Evolutionary conservation across 2,888 invertebrate genomes (phyloP), one percentile per base, ranked within the genome.

Genomic region (Amiota mariae): DNA sequence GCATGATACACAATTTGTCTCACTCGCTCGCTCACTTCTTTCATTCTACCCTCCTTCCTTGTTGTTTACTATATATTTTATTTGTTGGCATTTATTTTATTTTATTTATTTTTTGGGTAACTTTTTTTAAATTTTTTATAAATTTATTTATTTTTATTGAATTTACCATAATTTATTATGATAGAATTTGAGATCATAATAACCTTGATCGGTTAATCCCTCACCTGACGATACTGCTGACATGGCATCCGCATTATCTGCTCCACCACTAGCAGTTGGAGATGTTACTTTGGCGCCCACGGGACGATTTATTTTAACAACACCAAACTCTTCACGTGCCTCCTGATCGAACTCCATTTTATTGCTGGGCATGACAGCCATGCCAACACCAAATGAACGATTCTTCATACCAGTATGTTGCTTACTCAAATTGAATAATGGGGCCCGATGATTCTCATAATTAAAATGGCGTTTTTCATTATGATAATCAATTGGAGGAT

Each of bases 131-230:
- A n/a, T n/a, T n/a, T 57, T 15, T 56, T 56, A 24, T 54, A 36
- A 57, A 46, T 61, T 59, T 59, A 59, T 36, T 56, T 20, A 15
- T 24, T 24, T 36, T 13, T 12, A 57, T 11, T 63, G 57, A 71
- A 49, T 84, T 85, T 94, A 95, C 95, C 95, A 95, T 82, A 95
- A 91, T 81, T 93, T 94, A 83, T 94, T 94, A 89, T 95, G 95
- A 89, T 94, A 94, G 90, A 94, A 95, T 87, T 95, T 95, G 61
- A 95, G 91, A 90, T 95, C 95, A 81, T 94, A 92, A 88, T 92
- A 94, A 61, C 94, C 94, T 83, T 92, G 92, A 68, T 93, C 93
- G 20, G 94, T 94, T 75, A 91, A 89, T 68, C 92, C 92, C 10
- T 91, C 88, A 4, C 82, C 82, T 2, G 87, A 84, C 12, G 87